Conservation (phyloP, 2,888 invertebrate genomes). For the Falcaria lacertinaria region DNA sequence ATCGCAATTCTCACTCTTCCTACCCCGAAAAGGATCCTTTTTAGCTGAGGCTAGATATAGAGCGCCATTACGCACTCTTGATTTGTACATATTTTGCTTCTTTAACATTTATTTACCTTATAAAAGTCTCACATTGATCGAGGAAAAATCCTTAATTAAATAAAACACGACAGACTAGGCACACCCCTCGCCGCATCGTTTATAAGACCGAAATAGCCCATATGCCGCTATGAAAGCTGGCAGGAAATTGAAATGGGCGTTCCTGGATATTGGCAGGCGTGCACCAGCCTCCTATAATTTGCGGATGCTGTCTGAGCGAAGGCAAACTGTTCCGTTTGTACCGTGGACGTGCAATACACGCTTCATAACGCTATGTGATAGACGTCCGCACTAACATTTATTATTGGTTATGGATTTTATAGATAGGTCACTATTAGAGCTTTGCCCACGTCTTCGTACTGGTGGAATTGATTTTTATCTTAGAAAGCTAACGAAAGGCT, state of each 20-base stretch:
- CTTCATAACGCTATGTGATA: background rate
- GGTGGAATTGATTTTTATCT: too few species aligned
- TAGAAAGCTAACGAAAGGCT: too few species aligned
- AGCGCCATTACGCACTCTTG: too few species aligned
- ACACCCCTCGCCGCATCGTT: background rate
- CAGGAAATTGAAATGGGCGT: slow-evolving; percentile 76
- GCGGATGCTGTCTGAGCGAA: slow-evolving; percentile 51
- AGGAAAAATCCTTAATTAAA: background rate
- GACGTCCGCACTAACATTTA: background rate
- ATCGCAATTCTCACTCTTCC: too few species aligned
- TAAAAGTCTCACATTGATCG: background rate
- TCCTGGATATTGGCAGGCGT: slow-evolving; percentile 58
- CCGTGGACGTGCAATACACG: slow-evolving; percentile 10
- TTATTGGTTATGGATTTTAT: too few species aligned
- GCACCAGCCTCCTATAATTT: slow-evolving; percentile 52
- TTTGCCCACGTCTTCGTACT: too few species aligned
- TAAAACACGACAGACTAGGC: background rate
- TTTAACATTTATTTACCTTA: too few species aligned
- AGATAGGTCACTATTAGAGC: too few species aligned
- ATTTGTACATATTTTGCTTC: too few species aligned
- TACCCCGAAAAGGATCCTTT: too few species aligned
- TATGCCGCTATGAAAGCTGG: slow-evolving; percentile 47
- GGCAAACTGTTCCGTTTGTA: slow-evolving; percentile 21
- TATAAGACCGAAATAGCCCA: background rate
- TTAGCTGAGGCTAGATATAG: too few species aligned